Evolutionary conservation across 2,888 invertebrate genomes (phyloP).

Genomic region (Timandra comae): DNA sequence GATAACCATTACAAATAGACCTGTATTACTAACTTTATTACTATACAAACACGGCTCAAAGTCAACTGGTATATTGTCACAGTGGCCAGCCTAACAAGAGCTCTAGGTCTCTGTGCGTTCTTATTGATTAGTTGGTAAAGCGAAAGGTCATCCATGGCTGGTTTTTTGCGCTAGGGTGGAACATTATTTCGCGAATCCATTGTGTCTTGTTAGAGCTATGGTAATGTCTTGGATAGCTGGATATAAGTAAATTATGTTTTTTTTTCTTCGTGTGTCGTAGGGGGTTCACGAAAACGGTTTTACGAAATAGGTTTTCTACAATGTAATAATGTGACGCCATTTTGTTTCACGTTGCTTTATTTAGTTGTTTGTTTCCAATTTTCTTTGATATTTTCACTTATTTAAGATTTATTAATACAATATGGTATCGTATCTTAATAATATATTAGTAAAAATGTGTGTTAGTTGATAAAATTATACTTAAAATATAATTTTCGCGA

Average conservation of each 20-base stretch:
- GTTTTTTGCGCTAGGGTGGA: slow-evolving; percentile 45
- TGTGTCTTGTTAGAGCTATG: slow-evolving; percentile 72
- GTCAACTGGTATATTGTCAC: neutral
- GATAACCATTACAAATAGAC: slow-evolving; percentile 37
- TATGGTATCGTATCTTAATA: no score
- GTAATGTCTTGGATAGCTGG: slow-evolving; percentile 69
- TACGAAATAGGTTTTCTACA: slow-evolving; percentile 9
- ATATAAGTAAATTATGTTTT: slow-evolving; percentile 73
- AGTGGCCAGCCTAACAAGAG: no score
- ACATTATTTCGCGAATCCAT: slow-evolving; percentile 59
- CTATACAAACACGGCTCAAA: neutral
- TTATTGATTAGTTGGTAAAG: slow-evolving; percentile 12
- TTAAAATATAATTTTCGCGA: no score
- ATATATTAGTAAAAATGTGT: no score
- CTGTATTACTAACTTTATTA: slow-evolving; percentile 24
- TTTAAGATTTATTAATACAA: no score
- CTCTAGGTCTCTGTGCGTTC: neutral
- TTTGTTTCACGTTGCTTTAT: no score
- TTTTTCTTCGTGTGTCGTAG: slow-evolving; percentile 37
- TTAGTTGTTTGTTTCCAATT: no score
- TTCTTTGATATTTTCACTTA: no score
- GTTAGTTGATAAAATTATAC: no score
- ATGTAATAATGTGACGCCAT: no score
- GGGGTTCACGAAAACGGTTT: slow-evolving; percentile 25
- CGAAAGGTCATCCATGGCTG: slow-evolving; percentile 33